Evolutionary conservation across 2,113 vertebrate genomes (phyloP), one percentile per base, ranked within the genome.

Genomic region (Hirundichthys speculiger): DNA sequence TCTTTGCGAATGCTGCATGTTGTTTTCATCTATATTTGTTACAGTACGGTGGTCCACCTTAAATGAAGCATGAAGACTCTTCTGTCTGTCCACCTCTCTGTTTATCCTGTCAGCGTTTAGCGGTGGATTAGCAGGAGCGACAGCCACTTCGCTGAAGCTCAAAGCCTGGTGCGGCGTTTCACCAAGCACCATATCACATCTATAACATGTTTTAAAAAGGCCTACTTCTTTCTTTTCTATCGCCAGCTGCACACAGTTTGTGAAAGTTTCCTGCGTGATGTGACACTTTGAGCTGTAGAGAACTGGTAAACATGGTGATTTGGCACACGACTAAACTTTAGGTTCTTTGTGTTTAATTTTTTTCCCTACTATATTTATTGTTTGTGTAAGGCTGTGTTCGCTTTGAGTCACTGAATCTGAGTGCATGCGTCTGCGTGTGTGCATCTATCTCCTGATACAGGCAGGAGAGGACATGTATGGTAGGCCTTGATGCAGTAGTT

Each of bases 1-100:
- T 73, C 40, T 79, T 68, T 48, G 76, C 72, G 77, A 88, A 86
- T 87, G 85, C 73, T 87, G 88, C 89, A 90, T 91, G 89, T 83
- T 71, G 60, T 80, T 84, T 77, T 65, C 51, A 64, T 77, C 67
- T 27, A 62, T 62, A 53, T 58, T 72, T 69, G 64, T 80, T 82
- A 68, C 24, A 50, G 65, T 34, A 34, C 30, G 30, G 30, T 34
- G 30, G 30, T 70, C 69, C 64, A 57, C 69, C 82, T 79, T 56
- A 79, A 84, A 75, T 50, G 61, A 88, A 81, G 89, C 82, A 87
- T 86, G 87, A 86, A 73, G 79, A 73, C 78, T 69, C 60, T 39
- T 69, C 45, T 52, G 50, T 69, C 25, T 45, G 39, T 60, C 63
- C 68, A 21, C 24, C 2, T 25, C 58, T 77, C 66, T 59, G 61